Evolutionary conservation across 1,140 invertebrate genomes (phyloP).

Genomic region (Sycophaga agraensis): DNA sequence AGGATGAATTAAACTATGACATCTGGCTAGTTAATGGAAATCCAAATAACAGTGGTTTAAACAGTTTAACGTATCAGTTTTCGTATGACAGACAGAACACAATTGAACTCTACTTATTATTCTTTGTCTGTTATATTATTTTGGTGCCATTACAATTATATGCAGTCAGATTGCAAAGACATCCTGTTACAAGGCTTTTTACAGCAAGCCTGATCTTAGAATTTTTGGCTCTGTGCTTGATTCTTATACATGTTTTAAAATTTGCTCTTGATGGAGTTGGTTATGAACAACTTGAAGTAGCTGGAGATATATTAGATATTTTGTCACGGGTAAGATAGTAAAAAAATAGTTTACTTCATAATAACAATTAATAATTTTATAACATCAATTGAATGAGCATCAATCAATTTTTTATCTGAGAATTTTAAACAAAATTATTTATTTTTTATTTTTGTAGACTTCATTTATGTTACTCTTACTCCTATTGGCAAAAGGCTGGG

Average conservation of each 20-base stretch:
- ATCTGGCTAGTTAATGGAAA: conserved; percentile 96
- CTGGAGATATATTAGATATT: conserved; percentile 90
- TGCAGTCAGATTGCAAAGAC: conserved; percentile 81
- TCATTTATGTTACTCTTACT: conserved; percentile 93
- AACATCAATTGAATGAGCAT: no score
- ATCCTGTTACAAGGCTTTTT: conserved; percentile 89
- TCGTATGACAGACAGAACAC: conserved; percentile 95
- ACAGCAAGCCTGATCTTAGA: conserved; percentile 84
- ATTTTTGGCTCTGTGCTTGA: conserved; percentile 80
- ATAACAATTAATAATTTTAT: no score
- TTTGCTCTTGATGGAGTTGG: conserved; percentile 89
- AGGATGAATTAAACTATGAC: conserved; percentile 77
- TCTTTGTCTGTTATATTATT: conserved; percentile 85
- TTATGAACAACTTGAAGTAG: conserved; percentile 74
- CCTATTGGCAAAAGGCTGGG: conserved; percentile 95
- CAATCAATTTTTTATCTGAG: no score
- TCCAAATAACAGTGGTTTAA: conserved; percentile 80
- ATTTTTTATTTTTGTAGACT: conserved; percentile 65
- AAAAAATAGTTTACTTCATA: not conserved
- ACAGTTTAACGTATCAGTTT: conserved; percentile 91
- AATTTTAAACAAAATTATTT: no score
- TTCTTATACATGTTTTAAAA: conserved; percentile 84
- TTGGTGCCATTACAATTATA: conserved; percentile 87
- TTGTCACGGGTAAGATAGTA: conserved; percentile 75
- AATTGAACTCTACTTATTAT: conserved; percentile 87